Percentiles rank a stretch among this genome's conserved stretches.
Conservation (phyloP, 2,888 invertebrate genomes). For the Mechanitis mazaeus region DNA sequence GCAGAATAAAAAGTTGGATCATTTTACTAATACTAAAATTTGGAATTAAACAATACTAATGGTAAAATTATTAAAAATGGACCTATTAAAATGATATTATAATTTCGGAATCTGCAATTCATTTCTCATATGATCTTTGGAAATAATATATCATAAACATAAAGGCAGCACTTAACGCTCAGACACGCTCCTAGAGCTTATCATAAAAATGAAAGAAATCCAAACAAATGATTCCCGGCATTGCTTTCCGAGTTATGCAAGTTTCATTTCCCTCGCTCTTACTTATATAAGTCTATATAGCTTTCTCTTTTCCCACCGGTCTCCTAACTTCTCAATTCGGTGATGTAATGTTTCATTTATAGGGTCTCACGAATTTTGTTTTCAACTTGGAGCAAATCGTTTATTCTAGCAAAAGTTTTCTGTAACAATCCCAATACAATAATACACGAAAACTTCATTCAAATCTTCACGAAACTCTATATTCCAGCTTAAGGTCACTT, state of each 20-base stretch:
- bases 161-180: constrained; percentile 38
- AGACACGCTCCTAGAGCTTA: constrained; percentile 38
- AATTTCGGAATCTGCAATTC: constrained; percentile 15
- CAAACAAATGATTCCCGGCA: constrained; percentile 28
- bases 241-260: constrained; percentile 21
- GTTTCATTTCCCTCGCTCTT: constrained; percentile 17
- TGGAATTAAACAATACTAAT: background rate
- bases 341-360: constrained; percentile 23
- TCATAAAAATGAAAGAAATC: constrained; percentile 35
- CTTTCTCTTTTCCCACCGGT: constrained; percentile 10
- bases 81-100: background rate
- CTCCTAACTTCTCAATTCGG: constrained; percentile 17
- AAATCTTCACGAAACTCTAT: constrained; percentile 3
- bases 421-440: constrained; percentile 4
- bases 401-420: constrained; percentile 8
- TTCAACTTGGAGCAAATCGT: constrained; percentile 16
- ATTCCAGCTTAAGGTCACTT: constrained; percentile 4
- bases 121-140: constrained; percentile 26
- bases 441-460: constrained; percentile 6
- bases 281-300: constrained; percentile 8
- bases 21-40: background rate
- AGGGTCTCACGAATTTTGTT: constrained; percentile 19
- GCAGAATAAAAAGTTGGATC: background rate
- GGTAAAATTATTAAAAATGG: constrained; percentile 1
- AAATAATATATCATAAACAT: constrained; percentile 38